Conservation (phyloP, 2,888 invertebrate genomes). For the Scaptomyza reducta region DNA sequence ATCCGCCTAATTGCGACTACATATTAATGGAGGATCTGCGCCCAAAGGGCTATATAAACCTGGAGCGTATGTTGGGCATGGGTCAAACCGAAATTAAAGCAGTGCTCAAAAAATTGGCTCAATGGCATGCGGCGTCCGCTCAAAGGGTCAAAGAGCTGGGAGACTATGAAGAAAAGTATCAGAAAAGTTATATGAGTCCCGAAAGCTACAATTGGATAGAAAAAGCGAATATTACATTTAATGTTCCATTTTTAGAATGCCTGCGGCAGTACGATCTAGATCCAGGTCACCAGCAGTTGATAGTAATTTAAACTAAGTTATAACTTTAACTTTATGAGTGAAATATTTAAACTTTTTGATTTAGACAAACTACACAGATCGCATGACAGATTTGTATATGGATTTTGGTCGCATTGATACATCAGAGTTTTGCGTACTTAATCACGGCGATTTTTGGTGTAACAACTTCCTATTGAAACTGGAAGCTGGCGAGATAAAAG, state of each 20-base stretch:
- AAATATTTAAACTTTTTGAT: not conserved
- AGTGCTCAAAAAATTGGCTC: conserved; percentile 72
- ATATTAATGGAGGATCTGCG: conserved; percentile 77
- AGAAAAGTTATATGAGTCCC: conserved; percentile 47
- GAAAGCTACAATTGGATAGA: conserved; percentile 50
- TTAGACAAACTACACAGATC: conserved; percentile 57
- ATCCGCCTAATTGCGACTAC: conserved; percentile 57
- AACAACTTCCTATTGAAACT: conserved; percentile 82
- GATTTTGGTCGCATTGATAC: conserved; percentile 53
- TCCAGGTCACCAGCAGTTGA: conserved; percentile 53
- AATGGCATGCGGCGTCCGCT: conserved; percentile 81
- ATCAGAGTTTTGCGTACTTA: conserved; percentile 69
- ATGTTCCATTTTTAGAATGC: conserved; percentile 54
- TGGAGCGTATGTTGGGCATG: conserved; percentile 68
- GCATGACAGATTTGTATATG: conserved; percentile 59
- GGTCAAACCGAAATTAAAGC: conserved; percentile 68
- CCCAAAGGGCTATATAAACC: conserved; percentile 61
- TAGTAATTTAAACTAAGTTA: conserved; percentile 54
- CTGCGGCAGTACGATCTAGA: conserved; percentile 54
- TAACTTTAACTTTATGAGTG: not conserved
- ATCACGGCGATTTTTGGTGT: conserved; percentile 82
- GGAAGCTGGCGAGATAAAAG: conserved; percentile 58
- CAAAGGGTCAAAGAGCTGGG: conserved; percentile 60
- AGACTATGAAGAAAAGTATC: conserved; percentile 50
- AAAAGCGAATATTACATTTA: conserved; percentile 48